phyloP scores from a whole-genome alignment of 1,140 invertebrate genomes.

The Babylonia areolata region DNA sequence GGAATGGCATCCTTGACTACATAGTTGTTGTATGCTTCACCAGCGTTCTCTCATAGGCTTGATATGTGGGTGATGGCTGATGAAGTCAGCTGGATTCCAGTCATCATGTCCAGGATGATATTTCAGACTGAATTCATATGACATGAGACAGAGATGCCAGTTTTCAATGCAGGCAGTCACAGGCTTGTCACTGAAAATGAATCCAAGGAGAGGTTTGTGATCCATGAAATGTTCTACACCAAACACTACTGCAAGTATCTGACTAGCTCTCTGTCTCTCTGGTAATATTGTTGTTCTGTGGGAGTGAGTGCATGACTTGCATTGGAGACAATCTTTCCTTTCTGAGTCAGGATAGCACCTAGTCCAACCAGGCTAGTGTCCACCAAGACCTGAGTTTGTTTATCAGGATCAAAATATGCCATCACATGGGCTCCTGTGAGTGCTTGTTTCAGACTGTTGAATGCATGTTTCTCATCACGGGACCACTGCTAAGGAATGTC shows the following conservation, averaged over 20 bases:
- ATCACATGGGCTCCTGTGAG: constrained; percentile 43
- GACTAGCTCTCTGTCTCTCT: constrained; percentile 75
- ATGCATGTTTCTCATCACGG: constrained; percentile 42
- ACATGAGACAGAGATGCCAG: constrained; percentile 45
- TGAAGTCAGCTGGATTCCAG: constrained; percentile 52
- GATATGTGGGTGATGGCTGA: constrained; percentile 45
- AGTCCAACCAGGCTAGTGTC: constrained; percentile 48
- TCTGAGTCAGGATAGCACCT: constrained; percentile 37
- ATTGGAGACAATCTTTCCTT: constrained; percentile 44
- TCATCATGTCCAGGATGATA: constrained; percentile 48
- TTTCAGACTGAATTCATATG: constrained; percentile 43
- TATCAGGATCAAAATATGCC: constrained; percentile 51
- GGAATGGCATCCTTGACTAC: constrained; percentile 36
- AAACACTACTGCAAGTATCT: constrained; percentile 62
- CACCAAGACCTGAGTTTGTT: constrained; percentile 51
- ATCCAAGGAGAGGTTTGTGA: constrained; percentile 55
- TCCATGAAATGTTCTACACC: constrained; percentile 70
- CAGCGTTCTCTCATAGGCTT: constrained; percentile 37
- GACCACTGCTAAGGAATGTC: constrained; percentile 48
- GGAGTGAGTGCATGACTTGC: constrained; percentile 31
- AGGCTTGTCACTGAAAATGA: constrained; percentile 53
- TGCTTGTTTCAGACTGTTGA: constrained; percentile 43
- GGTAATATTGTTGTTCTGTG: constrained; percentile 72
- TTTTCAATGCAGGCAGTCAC: constrained; percentile 43
- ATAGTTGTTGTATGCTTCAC: constrained; percentile 48